Evolutionary conservation across 2,113 vertebrate genomes (phyloP).

Genomic region (Noturus placidus): DNA sequence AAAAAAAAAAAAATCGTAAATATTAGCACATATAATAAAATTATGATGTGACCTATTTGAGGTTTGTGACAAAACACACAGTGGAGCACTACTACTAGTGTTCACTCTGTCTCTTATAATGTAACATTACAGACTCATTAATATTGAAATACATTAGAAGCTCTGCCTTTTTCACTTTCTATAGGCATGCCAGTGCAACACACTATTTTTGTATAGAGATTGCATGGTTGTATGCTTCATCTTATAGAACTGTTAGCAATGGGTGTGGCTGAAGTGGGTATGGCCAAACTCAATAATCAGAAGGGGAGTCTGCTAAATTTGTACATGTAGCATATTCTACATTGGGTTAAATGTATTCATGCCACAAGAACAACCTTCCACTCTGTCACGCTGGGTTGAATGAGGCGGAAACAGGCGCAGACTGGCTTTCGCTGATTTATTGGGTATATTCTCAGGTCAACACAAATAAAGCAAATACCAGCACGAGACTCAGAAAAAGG

Average conservation of each 20-base stretch:
- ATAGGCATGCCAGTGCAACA: background rate
- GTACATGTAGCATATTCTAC: background rate
- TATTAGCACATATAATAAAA: background rate
- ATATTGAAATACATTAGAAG: background rate
- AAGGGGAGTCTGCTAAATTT: background rate
- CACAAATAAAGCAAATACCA: too few species aligned
- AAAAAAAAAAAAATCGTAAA: too few species aligned
- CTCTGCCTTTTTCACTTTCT: background rate
- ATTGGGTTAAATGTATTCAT: background rate
- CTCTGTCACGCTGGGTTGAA: too few species aligned
- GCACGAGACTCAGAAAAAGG: too few species aligned
- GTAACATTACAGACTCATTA: background rate
- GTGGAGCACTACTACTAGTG: too few species aligned
- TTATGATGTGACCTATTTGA: background rate
- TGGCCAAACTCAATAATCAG: background rate
- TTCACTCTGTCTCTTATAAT: background rate
- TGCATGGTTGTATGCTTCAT: background rate
- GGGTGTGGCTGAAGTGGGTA: background rate
- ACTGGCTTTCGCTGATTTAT: too few species aligned
- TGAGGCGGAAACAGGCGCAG: too few species aligned
- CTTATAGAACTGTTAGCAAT: background rate
- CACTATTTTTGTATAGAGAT: background rate
- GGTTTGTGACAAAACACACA: background rate
- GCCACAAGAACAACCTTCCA: background rate
- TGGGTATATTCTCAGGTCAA: too few species aligned